phyloP scores from a whole-genome alignment of 2,797 vertebrate species.

The Protonibea diacanthus region DNA sequence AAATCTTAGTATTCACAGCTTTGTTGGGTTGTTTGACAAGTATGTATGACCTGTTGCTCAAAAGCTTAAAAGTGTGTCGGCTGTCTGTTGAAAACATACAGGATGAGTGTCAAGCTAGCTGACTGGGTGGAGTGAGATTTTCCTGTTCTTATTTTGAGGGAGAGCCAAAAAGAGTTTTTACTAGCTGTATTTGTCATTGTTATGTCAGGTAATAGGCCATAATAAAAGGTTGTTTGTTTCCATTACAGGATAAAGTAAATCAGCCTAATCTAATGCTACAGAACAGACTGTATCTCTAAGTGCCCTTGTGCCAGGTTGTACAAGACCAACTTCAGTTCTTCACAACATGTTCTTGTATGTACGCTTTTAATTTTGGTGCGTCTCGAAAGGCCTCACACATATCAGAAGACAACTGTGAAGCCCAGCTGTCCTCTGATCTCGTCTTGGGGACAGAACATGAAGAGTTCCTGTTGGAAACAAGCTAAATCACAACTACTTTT shows the following conservation, averaged over 20 bases:
- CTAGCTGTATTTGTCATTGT: background rate
- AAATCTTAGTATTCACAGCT: background rate
- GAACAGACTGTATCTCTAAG: background rate
- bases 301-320: background rate
- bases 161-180: background rate
- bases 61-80: too few species aligned
- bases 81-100: background rate
- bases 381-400: conserved; percentile 1
- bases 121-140: background rate
- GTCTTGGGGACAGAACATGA: conserved; percentile 4
- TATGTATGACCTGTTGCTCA: too few species aligned
- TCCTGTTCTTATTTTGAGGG: background rate
- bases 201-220: background rate
- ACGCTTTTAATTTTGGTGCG: background rate
- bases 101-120: background rate
- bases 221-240: conserved; percentile 2
- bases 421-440: conserved; percentile 16
- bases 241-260: background rate
- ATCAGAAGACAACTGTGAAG: conserved; percentile 19
- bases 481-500: background rate
- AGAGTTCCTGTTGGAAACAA: background rate
- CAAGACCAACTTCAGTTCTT: background rate
- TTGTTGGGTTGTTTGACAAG: background rate
- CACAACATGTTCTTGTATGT: background rate
- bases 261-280: background rate